Base-by-base conservation (phyloP, 2,888 invertebrate genomes). In the Mactromeris polynyma region DNA sequence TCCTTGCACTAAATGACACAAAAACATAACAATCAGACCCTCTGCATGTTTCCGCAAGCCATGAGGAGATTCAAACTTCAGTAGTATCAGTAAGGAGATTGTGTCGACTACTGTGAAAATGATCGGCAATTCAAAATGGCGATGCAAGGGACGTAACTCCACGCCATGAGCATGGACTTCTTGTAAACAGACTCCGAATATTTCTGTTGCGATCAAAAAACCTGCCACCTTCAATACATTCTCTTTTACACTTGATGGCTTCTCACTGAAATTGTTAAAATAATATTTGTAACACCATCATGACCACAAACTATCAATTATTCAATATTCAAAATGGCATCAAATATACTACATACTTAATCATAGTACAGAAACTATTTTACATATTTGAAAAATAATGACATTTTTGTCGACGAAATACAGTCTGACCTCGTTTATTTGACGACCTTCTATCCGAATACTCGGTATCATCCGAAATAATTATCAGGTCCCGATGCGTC, bases 131-230 rank as follows among this genome's bases (percentile, higher is more conserved):
- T 90, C 90, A 73, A 90, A 88, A 46, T 86, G 86, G 42, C 90
- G 84, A 64, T 90, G 90, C n/a, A 90, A 54, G 3, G 90, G 90
- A 26, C 78, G 86, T 42, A 90, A 85, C 42, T 90, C 87, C 40
- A 51, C 78, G n/a, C 80, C 84, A 77, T 91, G 90, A 21, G 84
- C 83, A 33, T 91, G 88, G 2, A 91, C 85, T 81, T 91, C 90
- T 77, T 91, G 90, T 14, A 91, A 79, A 85, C 90, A 91, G 7
- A 91, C 89, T 4, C 89, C 90, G 9, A 86, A 86, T 4, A 90
- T 69, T 33, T 81, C 80, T n/a, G 88, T 83, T 7, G 90, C 86
- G 2, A 84, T 46, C 46, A 90, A 36, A 26, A 84, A 86, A 0
- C 82, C 86, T 2, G 83, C 73, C 36, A 78, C 80, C 36, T 69